phyloP scores from a whole-genome alignment of 2,113 vertebrate genomes.

The Neoarius graeffei region DNA sequence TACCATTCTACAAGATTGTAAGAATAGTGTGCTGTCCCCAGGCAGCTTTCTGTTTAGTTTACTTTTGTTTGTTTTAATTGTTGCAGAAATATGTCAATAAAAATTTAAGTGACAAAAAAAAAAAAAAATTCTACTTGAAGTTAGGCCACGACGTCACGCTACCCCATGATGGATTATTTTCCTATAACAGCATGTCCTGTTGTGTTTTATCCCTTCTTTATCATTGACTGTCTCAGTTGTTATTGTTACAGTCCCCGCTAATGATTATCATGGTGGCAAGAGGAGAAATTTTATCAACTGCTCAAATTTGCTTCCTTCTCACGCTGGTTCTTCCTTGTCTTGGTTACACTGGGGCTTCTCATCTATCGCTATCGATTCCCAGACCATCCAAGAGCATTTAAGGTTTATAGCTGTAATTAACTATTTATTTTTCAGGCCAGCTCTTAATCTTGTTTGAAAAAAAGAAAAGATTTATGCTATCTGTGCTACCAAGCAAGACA shows the following conservation, averaged over 20 bases:
- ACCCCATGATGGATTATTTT: neutral
- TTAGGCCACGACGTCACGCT: neutral
- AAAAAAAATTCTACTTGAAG: neutral
- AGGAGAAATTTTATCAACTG: constrained; percentile 81
- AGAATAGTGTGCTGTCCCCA: too few relatives aligned
- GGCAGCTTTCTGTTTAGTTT: too few relatives aligned
- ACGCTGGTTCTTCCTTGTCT: constrained; percentile 85
- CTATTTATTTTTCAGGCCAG: neutral
- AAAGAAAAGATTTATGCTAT: neutral
- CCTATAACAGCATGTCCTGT: neutral
- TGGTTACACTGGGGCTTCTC: constrained; percentile 81
- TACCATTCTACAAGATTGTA: too few relatives aligned
- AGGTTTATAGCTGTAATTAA: constrained; percentile 65
- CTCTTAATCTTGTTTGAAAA: neutral
- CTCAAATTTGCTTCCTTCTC: constrained; percentile 87
- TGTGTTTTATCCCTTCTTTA: neutral
- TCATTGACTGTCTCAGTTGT: neutral
- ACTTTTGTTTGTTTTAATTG: too few relatives aligned
- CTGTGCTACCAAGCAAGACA: neutral
- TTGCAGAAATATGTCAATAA: too few relatives aligned
- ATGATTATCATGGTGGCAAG: constrained; percentile 74
- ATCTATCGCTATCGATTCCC: constrained; percentile 83
- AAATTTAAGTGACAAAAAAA: too few relatives aligned
- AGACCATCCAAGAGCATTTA: constrained; percentile 78
- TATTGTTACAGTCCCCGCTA: constrained; percentile 75